Evolutionary conservation across 2,888 invertebrate genomes (phyloP).

Genomic region (Drosophila aldrichi): DNA sequence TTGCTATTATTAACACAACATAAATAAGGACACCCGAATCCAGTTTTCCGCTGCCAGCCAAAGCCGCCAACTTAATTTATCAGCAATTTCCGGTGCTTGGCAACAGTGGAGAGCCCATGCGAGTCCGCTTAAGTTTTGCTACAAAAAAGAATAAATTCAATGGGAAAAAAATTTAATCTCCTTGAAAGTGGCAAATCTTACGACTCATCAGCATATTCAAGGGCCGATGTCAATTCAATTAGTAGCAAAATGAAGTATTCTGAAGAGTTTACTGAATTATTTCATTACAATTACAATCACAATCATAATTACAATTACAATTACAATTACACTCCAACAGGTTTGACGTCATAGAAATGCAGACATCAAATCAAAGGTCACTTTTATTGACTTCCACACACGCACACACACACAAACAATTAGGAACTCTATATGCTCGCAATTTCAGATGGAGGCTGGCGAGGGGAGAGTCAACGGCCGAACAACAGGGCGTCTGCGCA

Average conservation of each 20-base stretch:
- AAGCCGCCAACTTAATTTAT: constrained; percentile 27
- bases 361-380: constrained; percentile 44
- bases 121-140: constrained; percentile 11
- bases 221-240: constrained; percentile 56
- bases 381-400: constrained; percentile 11
- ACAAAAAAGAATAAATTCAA: neutral
- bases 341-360: constrained; percentile 49
- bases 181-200: neutral
- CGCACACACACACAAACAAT: constrained; percentile 19
- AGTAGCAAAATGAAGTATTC: constrained; percentile 65
- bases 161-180: constrained; percentile 54
- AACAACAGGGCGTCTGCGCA: constrained; percentile 47
- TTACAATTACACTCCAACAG: constrained; percentile 54
- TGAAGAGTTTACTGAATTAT: constrained; percentile 29
- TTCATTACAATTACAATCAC: constrained; percentile 15
- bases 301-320: constrained; percentile 17
- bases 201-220: neutral
- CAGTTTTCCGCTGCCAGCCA: constrained; percentile 18
- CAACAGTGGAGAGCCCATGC: constrained; percentile 24
- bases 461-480: constrained; percentile 44
- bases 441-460: constrained; percentile 35
- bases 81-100: constrained; percentile 10
- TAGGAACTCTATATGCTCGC: constrained; percentile 32
- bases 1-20: constrained; percentile 55
- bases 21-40: constrained; percentile 57